Base-by-base conservation (phyloP, 2,888 invertebrate species). In the Cordilura impudica region DNA sequence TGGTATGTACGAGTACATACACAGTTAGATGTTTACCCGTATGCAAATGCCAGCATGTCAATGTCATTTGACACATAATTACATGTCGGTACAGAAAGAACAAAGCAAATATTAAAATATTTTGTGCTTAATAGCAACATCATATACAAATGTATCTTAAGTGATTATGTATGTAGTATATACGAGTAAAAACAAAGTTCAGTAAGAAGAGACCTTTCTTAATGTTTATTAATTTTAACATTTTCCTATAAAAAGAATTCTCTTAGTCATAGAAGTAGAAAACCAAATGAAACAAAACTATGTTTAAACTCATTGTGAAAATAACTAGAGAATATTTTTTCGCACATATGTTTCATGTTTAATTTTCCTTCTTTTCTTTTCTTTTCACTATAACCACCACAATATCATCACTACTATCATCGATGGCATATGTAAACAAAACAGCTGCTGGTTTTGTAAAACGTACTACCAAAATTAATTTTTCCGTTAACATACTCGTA, bases 21-120 rank as follows among this genome's bases (percentile, higher is more conserved):
- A 47, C 31, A 35, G 47, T 19, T 26, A 39, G 2, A 35, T 63
- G 18, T 56, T 54, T 19, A 35, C 54, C 39, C 75, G 54, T 43
- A 63, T 71, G 31, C 26, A 74, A 79, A 71, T 79, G 75, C 56
- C 75, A 79, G 54, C 71, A 79, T 67, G 78, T 79, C 78, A 79
- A 75, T 79, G 78, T 79, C 75, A 61, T 71, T 75, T 71, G 49
- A 75, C 54, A 79, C 54, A 71, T 49, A 70, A 70, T 74, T 53
- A 66, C 61, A 63, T 26, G 66, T 45, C 16, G 53, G 8, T 47
- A 14, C 49, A 65, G 18, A 10, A 31, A 29, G 1, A 21, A 35
- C 7, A 35, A 49, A 4, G 39, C n/a, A 51, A 14, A 23, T 26
- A 71, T 18, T 26, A 18, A 70, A 18, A 21, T 45, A 16, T 35